A percentile compares a stretch with the other conserved stretches of the same genome.
Evolutionary conservation across 2,797 vertebrate genomes (phyloP).

Genomic region (Echiichthys vipera): DNA sequence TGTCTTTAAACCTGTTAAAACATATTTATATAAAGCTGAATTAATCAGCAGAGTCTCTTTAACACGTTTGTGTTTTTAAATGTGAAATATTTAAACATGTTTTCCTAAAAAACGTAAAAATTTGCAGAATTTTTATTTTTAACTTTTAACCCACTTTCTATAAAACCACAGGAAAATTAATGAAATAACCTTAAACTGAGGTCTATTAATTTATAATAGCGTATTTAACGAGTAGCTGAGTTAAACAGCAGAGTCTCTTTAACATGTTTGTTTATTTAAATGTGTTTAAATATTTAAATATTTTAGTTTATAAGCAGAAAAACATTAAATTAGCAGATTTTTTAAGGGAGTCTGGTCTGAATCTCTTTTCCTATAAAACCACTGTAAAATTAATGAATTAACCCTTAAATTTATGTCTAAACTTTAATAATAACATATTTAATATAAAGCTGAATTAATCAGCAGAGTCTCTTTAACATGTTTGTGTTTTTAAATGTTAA

Average conservation of each 20-base stretch:
- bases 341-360: not conserved
- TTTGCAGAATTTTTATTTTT: no score
- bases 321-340: not conserved
- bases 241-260: accelerated
- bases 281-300: accelerated
- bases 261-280: accelerated
- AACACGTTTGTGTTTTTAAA: no score
- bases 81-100: no score
- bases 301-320: not conserved
- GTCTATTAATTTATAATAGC: no score
- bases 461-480: accelerated
- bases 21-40: no score
- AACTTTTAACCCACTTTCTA: no score
- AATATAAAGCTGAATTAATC: not conserved
- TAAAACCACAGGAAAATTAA: no score
- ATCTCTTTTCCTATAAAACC: accelerated
- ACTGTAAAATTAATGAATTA: not conserved
- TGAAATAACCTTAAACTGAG: no score
- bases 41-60: no score
- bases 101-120: no score
- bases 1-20: no score
- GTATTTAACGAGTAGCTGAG: not conserved
- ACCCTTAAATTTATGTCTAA: accelerated
- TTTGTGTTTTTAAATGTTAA: accelerated
- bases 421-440: no score